Evolutionary conservation across 1,140 invertebrate species (phyloP).

Genomic region (Zaprionus lachaisei): DNA sequence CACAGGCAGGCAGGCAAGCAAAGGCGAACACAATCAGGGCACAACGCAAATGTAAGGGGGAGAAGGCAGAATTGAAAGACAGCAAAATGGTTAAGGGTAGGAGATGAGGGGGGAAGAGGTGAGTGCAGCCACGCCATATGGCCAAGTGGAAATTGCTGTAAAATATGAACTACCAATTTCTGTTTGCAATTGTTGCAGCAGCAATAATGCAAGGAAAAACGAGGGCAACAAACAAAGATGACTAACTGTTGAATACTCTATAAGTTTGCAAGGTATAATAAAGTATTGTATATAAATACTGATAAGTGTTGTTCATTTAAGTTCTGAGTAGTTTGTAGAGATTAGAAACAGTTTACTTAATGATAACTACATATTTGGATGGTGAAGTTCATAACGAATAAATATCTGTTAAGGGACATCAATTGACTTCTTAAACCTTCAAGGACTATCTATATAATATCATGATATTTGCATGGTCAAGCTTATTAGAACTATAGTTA

Average conservation of each 20-base stretch:
- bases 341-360: too few species aligned
- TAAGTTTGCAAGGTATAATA: neutral
- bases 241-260: neutral
- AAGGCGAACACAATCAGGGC: slow-evolving; percentile 21
- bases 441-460: too few species aligned
- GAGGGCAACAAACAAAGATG: neutral
- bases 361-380: too few species aligned
- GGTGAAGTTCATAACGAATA: too few species aligned
- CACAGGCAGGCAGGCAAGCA: neutral
- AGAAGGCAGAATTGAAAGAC: slow-evolving; percentile 6
- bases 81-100: slow-evolving; percentile 22
- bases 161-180: slow-evolving; percentile 82
- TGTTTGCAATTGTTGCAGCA: slow-evolving; percentile 66
- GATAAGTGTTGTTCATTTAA: too few species aligned
- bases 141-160: slow-evolving; percentile 80
- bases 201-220: slow-evolving; percentile 30
- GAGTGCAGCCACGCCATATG: slow-evolving; percentile 61
- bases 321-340: too few species aligned
- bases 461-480: too few species aligned
- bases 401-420: too few species aligned
- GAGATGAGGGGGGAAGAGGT: neutral
- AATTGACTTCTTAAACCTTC: too few species aligned
- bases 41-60: slow-evolving; percentile 13
- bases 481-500: too few species aligned
- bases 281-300: neutral